Evolutionary conservation across 53 echinoderm and acorn worm species (phyloP), one percentile per base, ranked within the genome.

Genomic region (Mesocentrotus franciscanus): DNA sequence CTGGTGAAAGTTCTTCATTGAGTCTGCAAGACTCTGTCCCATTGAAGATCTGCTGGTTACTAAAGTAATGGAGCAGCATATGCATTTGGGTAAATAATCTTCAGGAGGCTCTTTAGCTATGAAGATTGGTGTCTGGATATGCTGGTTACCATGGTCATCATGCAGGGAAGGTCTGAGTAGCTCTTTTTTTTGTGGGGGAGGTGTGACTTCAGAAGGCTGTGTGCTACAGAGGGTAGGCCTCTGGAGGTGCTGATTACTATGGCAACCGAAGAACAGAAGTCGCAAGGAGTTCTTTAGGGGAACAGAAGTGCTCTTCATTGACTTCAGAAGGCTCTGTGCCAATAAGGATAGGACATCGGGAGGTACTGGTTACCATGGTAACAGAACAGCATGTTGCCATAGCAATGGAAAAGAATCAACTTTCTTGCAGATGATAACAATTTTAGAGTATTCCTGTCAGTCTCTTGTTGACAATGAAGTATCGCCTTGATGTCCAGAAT

Each of bases 151-250:
- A 72, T 66, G 10, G 95, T 95, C 92, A 59, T 64, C 91, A 55
- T 20, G 24, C 13, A 55, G 71, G 8, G 15, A 10, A 61, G 17
- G 96, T 20, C 95, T 97, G 0, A 95, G 95, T 0, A 96, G 97
- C 49, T 49, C 49, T 49, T 49, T n/a, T n/a, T n/a, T n/a, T n/a
- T n/a, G n/a, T 0, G 97, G 97, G 61, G 98, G 97, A n/a, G 96
- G 92, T 30, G 96, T 11, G 98, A 98, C 93, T 95, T 98, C 72
- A 91, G 61, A 60, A 55, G 70, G 71, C 97, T 96, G 68, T 98
- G 97, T 85, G 83, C 90, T 1, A 96, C 95, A 10, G 95, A 97
- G 56, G 94, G 96, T 72, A 95, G 95, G 24, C 89, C 96, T 30
- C 83, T 97, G 33, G 92, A 66, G 35, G 90, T 95, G 27, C 17